Evolutionary conservation across 2,113 vertebrate genomes (phyloP).

Genomic region (Emberiza fucata): DNA sequence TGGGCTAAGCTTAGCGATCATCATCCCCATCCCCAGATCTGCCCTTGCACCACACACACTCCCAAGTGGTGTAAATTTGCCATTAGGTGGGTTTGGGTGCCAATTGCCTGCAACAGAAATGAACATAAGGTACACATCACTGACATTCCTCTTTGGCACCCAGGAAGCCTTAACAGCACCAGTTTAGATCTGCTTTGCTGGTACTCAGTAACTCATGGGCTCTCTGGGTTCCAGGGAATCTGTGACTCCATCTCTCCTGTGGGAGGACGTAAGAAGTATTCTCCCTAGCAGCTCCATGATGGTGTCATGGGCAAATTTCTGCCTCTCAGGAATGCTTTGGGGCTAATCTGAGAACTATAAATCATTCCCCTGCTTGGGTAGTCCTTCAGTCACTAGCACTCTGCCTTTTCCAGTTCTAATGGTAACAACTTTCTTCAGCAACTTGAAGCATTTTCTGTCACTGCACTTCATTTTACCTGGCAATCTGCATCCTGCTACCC

Average conservation of each 20-base stretch:
- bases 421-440: background rate
- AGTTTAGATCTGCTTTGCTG: background rate
- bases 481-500: background rate
- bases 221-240: background rate
- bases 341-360: background rate
- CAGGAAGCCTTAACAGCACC: background rate
- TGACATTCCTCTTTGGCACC: background rate
- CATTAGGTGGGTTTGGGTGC: background rate
- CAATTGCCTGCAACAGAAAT: background rate
- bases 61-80: background rate
- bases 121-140: background rate
- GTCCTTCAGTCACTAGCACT: background rate
- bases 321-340: background rate
- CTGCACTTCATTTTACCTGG: background rate
- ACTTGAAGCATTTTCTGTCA: background rate
- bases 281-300: background rate
- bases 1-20: background rate
- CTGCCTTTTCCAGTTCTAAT: background rate
- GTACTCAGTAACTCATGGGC: background rate
- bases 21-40: background rate
- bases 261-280: background rate
- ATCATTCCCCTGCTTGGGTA: background rate
- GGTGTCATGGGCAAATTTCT: background rate
- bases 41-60: background rate
- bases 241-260: background rate